These are phyloP conservation scores for Chondrosia reniformis DNA, from an alignment of 37 sponge, comb jelly and placozoan species.

Conservation along the genomic window DNA sequence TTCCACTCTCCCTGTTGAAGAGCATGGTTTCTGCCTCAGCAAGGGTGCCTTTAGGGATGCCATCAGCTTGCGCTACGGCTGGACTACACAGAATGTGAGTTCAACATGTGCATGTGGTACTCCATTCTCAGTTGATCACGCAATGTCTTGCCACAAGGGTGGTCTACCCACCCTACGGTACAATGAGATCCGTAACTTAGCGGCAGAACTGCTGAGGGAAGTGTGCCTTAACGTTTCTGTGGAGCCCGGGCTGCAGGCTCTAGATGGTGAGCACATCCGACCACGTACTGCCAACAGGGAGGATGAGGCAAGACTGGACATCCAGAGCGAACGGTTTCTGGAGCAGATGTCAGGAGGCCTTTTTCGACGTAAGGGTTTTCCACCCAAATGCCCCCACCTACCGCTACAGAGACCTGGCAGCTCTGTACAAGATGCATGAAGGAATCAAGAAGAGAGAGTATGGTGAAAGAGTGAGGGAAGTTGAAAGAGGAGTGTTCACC, in stretches of 20 bases:
- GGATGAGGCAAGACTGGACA: not conserved
- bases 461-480: not conserved
- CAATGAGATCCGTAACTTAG: not conserved
- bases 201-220: not conserved
- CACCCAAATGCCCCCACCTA: slow-evolving; percentile 11
- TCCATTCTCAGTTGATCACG: not conserved
- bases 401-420: slow-evolving; percentile 4
- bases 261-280: not conserved
- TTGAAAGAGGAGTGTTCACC: not conserved
- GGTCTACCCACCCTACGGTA: not conserved
- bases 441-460: not conserved
- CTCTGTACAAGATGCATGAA: slow-evolving; percentile 3
- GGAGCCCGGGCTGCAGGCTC: slow-evolving; percentile 2
- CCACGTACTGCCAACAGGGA: not conserved
- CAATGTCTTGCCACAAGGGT: not conserved
- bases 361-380: not conserved
- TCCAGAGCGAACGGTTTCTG: not conserved
- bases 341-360: not conserved
- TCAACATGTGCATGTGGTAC: not conserved
- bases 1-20: not conserved
- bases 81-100: not conserved
- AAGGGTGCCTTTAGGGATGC: not conserved
- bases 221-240: not conserved
- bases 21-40: not conserved
- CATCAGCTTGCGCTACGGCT: not conserved